These are phyloP conservation scores for Acrossocheilus fasciatus DNA, from an alignment of 2,797 vertebrate species.

Conservation along the genomic window DNA sequence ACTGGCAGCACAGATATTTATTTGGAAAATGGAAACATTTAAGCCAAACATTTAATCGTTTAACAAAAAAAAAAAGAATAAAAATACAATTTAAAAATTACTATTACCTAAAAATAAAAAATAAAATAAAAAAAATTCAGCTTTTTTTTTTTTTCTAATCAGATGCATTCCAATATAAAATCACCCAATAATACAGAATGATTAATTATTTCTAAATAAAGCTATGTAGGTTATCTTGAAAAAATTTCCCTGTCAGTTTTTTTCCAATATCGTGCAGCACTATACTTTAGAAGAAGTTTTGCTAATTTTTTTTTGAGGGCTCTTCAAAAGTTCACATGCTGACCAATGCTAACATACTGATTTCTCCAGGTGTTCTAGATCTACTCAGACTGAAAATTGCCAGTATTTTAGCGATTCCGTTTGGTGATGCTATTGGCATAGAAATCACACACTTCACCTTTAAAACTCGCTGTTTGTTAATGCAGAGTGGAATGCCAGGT, in stretches of 20 bases:
- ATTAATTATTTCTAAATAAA: background rate
- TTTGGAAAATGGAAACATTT: too few relatives aligned
- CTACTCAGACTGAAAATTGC: background rate
- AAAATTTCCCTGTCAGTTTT: background rate
- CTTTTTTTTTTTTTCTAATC: too few relatives aligned
- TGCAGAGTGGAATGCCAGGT: constrained; percentile 12
- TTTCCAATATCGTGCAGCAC: background rate
- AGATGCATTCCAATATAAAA: background rate
- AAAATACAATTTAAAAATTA: too few relatives aligned
- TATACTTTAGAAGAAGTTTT: background rate
- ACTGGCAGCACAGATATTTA: background rate
- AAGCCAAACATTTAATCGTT: background rate
- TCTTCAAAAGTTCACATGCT: background rate
- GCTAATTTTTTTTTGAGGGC: background rate
- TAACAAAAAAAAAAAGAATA: too few relatives aligned
- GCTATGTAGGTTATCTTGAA: background rate
- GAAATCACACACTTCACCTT: constrained; percentile 32
- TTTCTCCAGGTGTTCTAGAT: background rate
- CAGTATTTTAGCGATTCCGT: background rate
- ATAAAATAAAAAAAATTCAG: background rate
- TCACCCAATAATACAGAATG: background rate
- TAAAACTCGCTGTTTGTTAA: constrained; percentile 36
- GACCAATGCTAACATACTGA: background rate
- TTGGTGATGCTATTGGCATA: background rate
- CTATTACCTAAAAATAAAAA: background rate